Evolutionary conservation across 2,888 invertebrate species (phyloP), one percentile per base, ranked within the genome.

Genomic region (Drosophila nigritarsus): DNA sequence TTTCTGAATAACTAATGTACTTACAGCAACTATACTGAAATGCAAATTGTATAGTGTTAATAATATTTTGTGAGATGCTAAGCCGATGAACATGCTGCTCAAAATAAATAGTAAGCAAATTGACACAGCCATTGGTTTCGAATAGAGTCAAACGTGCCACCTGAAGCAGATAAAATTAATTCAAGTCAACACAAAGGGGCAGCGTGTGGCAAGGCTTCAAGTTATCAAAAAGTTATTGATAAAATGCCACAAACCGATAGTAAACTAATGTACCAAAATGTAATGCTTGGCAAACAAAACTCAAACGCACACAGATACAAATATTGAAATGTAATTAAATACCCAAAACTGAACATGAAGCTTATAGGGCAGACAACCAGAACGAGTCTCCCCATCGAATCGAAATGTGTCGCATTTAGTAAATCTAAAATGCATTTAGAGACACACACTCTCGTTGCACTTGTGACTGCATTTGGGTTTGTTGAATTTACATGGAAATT

Each of bases 261-360:
- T 66, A 80, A 78, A 83, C 77, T 78, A 80, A 68, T 71, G 62
- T 74, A 36, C 68, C 72, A 32, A 75, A 84, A 66, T 78, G 66
- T 61, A 60, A 72, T 24, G 51, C 30, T 50, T 58, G 42, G 42
- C 67, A 64, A 51, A 66, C 74, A 59, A 53, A 50, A 42, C 45
- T 24, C 32, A 65, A 32, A 38, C 51, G 30, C 32, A 38, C 55
- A 73, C 65, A 68, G 73, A 58, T 67, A 75, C 82, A 80, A 45
- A 82, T 85, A 89, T 89, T 83, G 79, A 87, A 87, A 82, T 89
- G 87, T 80, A 89, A 89, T 89, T 90, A 89, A 87, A 85, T 82
- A 78, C 75, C 73, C 73, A 60, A 83, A 83, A 82, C 15, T 79
- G 76, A 72, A 73, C 81, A 87, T 73, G 77, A 66, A 65, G 66